phyloP scores from a whole-genome alignment of 2,113 vertebrate genomes.

The Oceanites oceanicus region DNA sequence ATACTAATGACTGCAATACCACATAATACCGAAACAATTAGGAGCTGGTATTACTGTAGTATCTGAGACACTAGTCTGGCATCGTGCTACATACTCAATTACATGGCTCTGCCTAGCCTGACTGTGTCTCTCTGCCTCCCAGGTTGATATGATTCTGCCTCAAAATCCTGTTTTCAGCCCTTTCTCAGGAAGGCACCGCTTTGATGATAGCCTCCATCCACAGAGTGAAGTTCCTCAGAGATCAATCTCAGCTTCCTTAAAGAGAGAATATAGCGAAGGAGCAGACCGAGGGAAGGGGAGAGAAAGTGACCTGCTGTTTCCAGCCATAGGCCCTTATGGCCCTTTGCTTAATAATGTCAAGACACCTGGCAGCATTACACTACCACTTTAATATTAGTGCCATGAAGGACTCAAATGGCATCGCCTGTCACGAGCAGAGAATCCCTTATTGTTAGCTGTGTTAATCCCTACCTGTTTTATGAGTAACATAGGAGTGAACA shows the following conservation, averaged over 20 bases:
- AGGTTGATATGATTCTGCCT: background rate
- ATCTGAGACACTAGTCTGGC: background rate
- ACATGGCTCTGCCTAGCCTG: background rate
- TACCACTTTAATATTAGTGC: background rate
- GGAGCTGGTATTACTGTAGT: background rate
- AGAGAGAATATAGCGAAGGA: background rate
- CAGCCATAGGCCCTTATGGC: background rate
- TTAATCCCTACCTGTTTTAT: constrained; percentile 87
- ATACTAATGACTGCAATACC: background rate
- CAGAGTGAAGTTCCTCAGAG: background rate
- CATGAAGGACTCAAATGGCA: background rate
- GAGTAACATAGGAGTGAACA: constrained; percentile 93
- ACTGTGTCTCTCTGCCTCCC: background rate
- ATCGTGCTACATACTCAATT: background rate
- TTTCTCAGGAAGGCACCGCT: background rate
- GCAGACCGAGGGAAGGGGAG: background rate
- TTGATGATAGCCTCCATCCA: background rate
- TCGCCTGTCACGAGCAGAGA: fast-evolving
- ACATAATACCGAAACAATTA: background rate
- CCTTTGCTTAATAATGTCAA: background rate
- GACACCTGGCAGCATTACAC: background rate
- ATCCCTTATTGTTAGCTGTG: background rate
- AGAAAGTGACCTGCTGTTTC: background rate
- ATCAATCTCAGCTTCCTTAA: background rate
- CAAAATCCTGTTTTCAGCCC: background rate